These are phyloP conservation scores for Venusia cambrica DNA, from an alignment of 2,888 invertebrate genomes.

Conservation along the genomic window DNA sequence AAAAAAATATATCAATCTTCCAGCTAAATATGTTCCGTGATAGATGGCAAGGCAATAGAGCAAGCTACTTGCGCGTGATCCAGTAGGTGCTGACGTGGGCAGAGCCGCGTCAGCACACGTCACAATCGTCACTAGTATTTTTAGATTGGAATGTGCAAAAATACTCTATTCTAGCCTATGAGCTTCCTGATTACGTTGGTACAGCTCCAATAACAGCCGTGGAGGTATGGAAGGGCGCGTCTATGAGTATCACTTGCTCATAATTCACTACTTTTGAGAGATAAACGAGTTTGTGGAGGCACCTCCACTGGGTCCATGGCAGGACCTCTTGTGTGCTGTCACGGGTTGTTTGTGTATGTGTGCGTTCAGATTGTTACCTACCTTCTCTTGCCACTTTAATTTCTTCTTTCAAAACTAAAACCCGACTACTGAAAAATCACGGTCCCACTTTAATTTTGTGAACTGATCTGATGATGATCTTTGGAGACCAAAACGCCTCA, in stretches of 20 bases:
- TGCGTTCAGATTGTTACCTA: conserved; percentile 8
- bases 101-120: conserved; percentile 61
- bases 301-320: too few species aligned
- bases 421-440: too few species aligned
- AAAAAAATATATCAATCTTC: conserved; percentile 28
- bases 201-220: conserved; percentile 46
- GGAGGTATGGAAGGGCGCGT: too few species aligned
- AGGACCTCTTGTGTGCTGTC: conserved; percentile 19
- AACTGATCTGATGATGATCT: too few species aligned
- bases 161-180: conserved; percentile 51
- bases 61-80: conserved; percentile 52
- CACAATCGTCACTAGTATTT: conserved; percentile 70
- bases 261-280: too few species aligned
- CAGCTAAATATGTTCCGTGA: conserved; percentile 21
- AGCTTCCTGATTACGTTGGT: conserved; percentile 65
- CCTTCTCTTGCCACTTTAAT: too few species aligned
- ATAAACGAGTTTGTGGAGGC: too few species aligned
- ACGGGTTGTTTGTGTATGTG: conserved; percentile 24
- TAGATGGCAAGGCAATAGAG: conserved; percentile 20
- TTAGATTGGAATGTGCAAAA: conserved; percentile 69
- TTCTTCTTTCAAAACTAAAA: too few species aligned
- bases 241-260: too few species aligned
- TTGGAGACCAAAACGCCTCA: too few species aligned
- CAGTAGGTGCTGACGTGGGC: conserved; percentile 57
- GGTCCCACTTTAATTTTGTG: too few species aligned